Conservation (phyloP, 2,888 invertebrate genomes). For the Endomychus coccineus region DNA sequence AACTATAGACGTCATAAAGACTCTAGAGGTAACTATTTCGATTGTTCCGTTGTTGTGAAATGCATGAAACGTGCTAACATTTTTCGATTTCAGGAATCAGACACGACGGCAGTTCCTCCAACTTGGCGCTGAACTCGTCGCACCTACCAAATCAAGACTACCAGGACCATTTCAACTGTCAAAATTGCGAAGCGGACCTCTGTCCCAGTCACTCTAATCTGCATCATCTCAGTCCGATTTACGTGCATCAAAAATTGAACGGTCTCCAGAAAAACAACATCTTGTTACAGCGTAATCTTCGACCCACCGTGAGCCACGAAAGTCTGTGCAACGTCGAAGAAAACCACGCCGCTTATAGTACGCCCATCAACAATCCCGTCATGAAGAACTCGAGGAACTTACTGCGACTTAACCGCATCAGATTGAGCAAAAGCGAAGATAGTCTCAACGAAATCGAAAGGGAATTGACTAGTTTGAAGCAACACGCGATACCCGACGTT, state of each 20-base stretch:
- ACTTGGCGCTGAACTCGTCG: conserved; percentile 35
- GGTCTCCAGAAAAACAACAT: conserved; percentile 23
- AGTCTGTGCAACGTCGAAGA: conserved; percentile 28
- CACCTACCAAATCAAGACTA: conserved; percentile 30
- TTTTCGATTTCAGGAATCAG: conserved; percentile 23
- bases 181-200: conserved; percentile 30
- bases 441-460: conserved; percentile 33
- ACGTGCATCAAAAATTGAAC: conserved; percentile 32
- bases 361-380: conserved; percentile 20
- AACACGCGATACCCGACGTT: conserved; percentile 17
- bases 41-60: too few relatives aligned
- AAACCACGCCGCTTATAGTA: conserved; percentile 16
- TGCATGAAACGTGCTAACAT: too few relatives aligned
- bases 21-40: conserved; percentile 25
- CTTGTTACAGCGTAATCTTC: conserved; percentile 8
- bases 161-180: conserved; percentile 22
- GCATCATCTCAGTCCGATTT: conserved; percentile 33
- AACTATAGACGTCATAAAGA: conserved; percentile 44
- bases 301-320: conserved; percentile 30
- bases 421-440: conserved; percentile 40
- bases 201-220: conserved; percentile 35
- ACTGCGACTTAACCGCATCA: conserved; percentile 29
- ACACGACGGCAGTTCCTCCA: conserved; percentile 26
- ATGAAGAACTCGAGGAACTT: conserved; percentile 31
- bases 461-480: conserved; percentile 23